Conservation (phyloP, 2,797 vertebrate species). For the Gymnothorax reevesii region DNA sequence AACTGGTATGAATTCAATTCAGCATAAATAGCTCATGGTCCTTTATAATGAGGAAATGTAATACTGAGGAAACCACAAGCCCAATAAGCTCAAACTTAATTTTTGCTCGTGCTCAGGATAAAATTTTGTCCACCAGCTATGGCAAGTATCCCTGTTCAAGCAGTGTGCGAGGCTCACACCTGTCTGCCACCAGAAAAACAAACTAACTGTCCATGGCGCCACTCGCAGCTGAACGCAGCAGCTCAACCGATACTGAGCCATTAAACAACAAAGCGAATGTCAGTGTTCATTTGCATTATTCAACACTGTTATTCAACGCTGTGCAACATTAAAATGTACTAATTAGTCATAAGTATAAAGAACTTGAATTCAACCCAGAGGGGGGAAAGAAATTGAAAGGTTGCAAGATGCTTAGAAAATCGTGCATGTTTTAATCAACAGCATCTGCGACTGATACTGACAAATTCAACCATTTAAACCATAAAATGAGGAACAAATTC, state of each 20-base stretch:
- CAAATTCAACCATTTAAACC: not conserved
- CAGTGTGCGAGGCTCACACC: conserved; percentile 50
- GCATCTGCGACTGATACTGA: not conserved
- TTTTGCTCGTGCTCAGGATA: not conserved
- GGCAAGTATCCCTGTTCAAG: not conserved
- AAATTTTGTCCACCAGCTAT: conserved; percentile 2
- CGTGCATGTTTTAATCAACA: not conserved
- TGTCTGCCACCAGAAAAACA: conserved; percentile 60
- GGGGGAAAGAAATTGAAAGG: not conserved
- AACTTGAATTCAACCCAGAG: not conserved
- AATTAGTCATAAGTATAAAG: not conserved
- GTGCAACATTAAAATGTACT: not conserved
- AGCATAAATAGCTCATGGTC: conserved; percentile 53
- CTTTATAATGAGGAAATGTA: conserved; percentile 31
- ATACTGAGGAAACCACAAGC: conserved; percentile 21
- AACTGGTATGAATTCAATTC: conserved; percentile 44
- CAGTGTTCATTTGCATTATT: not conserved
- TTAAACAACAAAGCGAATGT: not conserved
- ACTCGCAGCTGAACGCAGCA: conserved; percentile 38
- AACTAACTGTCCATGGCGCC: conserved; percentile 50
- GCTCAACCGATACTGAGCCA: not conserved
- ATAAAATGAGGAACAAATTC: not conserved
- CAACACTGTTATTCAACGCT: not conserved
- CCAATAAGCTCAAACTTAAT: conserved; percentile 41
- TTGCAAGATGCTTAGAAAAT: not conserved